Evolutionary conservation across 2,113 vertebrate genomes (phyloP).

Genomic region (Semnornis frantzii): DNA sequence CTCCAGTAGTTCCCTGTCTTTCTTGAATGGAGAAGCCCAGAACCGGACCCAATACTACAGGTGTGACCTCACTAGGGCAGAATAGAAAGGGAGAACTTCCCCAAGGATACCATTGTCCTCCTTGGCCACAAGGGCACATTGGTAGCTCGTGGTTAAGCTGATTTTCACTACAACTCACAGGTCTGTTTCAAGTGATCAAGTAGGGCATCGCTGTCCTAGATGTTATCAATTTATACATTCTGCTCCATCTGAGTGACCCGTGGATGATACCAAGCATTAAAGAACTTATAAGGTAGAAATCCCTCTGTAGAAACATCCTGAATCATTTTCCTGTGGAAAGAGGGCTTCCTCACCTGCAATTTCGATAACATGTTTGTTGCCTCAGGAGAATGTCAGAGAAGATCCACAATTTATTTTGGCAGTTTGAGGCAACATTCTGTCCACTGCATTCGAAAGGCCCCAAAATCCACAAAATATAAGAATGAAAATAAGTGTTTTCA

Average conservation of each 20-base stretch:
- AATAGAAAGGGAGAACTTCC: no score
- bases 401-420: conserved; percentile 48
- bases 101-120: no score
- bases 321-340: conserved; percentile 35
- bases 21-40: no score
- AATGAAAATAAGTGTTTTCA: conserved; percentile 59
- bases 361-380: conserved; percentile 48
- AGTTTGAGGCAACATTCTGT: conserved; percentile 47
- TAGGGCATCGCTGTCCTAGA: not conserved
- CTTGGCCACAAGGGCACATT: no score
- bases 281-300: conserved; percentile 42
- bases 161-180: no score
- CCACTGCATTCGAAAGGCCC: not conserved
- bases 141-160: no score
- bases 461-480: conserved; percentile 28
- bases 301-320: conserved; percentile 23
- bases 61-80: no score
- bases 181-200: no score
- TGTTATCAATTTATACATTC: not conserved
- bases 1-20: no score
- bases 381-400: conserved; percentile 41
- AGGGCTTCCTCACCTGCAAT: conserved; percentile 15
- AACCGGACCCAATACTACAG: no score
- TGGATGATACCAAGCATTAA: conserved; percentile 26
- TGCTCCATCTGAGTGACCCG: not conserved